Conservation (phyloP, 2,888 invertebrate species). For the Cinara cedri region DNA sequence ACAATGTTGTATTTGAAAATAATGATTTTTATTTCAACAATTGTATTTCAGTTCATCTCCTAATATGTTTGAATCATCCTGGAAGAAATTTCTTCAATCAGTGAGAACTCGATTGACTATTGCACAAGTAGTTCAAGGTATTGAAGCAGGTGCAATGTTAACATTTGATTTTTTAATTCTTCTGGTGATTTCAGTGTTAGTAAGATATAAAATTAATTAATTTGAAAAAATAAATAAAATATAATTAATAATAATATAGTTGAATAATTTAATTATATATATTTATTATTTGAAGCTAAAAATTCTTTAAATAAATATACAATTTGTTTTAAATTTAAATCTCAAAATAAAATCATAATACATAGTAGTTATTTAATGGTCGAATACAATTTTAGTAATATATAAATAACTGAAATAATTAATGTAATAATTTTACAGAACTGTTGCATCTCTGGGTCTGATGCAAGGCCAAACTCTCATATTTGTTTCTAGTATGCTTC, state of each 20-base stretch:
- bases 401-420: neutral
- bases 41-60: conserved; percentile 51
- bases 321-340: no score
- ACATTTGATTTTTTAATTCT: conserved; percentile 80
- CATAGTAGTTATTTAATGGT: no score
- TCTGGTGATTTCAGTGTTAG: conserved; percentile 73
- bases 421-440: conserved; percentile 62
- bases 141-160: conserved; percentile 72
- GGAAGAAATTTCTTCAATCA: conserved; percentile 72
- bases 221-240: neutral
- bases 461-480: conserved; percentile 77
- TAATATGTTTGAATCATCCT: conserved; percentile 63
- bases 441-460: conserved; percentile 76
- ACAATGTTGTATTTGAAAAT: no score
- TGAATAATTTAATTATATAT: neutral
- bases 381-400: no score
- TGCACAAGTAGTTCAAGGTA: conserved; percentile 74
- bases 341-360: neutral
- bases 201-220: conserved; percentile 38
- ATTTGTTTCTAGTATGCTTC: conserved; percentile 80
- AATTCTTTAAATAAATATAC: no score
- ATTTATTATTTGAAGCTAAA: no score
- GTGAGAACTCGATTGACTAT: conserved; percentile 73
- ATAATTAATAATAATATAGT: neutral
- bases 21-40: neutral